Base-by-base conservation (phyloP, 2,113 vertebrate species). In the Perca schrenkii region DNA sequence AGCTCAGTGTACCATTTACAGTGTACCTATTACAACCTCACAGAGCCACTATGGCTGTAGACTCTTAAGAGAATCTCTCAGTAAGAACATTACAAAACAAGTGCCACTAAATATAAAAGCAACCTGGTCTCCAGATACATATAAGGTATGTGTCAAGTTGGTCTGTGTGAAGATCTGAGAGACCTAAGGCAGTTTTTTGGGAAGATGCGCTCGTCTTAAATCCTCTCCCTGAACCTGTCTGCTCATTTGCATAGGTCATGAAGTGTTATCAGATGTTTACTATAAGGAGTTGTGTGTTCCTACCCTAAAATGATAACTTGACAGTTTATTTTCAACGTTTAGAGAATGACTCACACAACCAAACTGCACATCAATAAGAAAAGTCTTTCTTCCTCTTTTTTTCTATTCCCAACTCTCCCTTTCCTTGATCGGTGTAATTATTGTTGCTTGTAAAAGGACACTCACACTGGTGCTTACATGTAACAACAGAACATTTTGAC, bases 181-280 rank as follows among this genome's bases (percentile, higher is more conserved):
- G 54, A 12, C 67, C 70, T 11, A 1, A 64, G 54, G 79, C 52
- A 56, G 66, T 46, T 36, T 66, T 22, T 58, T 57, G 64, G 17
- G 11, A 17, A 6, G 16, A 49, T 12, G 57, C 16, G 3, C 68
- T 82, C 2, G 6, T 76, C 19, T 84, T 46, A 46, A 54, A 61
- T 64, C 67, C 10, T 61, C 14, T 22, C 12, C 49, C 40, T 71
- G 54, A 79, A 74, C 53, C 46, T 1, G 4, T 62, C 52, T 13
- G 8, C 54, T 75, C n/a, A 54, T 78, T 80, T 85, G 36, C 60
- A 77, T 63, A 57, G 56, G 60, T 47, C 58, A 83, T 46, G n/a
- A 49, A 63, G 68, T 71, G 68, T 76, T 49, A 58, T 71, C 56
- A 80, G 80, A 80, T 63, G 28, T 40, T 62, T 49, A 47, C 62